These are phyloP conservation scores for Aphrophora alni DNA, from an alignment of 2,888 invertebrate species.

Conservation along the genomic window DNA sequence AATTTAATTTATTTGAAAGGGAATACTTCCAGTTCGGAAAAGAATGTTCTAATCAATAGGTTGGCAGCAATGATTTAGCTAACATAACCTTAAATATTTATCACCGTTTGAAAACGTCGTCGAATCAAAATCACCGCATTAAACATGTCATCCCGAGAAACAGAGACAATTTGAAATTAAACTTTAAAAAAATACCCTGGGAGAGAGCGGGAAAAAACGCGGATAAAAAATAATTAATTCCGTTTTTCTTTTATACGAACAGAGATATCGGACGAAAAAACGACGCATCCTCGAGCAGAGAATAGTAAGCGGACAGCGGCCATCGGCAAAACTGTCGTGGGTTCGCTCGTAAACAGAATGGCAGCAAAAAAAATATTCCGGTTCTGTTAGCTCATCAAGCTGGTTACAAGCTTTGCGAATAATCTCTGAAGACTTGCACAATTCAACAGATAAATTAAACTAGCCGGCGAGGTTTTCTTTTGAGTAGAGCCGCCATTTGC, in stretches of 20 bases:
- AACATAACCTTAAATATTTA: conserved; percentile 6
- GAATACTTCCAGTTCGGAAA: neutral
- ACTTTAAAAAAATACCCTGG: neutral
- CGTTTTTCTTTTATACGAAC: neutral
- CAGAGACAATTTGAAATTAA: neutral
- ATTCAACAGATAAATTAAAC: conserved; percentile 34
- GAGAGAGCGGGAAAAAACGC: neutral
- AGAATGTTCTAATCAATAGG: neutral
- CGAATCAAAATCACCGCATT: neutral
- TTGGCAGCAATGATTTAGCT: neutral
- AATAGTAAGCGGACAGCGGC: neutral
- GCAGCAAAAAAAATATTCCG: neutral
- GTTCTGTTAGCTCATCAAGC: neutral
- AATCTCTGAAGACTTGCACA: neutral
- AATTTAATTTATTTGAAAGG: neutral
- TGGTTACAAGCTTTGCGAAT: neutral
- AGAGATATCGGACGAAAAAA: neutral
- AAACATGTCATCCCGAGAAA: neutral
- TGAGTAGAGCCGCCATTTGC: conserved; percentile 32
- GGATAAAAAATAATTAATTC: neutral
- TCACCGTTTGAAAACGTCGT: neutral
- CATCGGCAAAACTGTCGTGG: neutral
- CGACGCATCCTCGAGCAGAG: neutral
- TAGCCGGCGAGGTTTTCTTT: conserved; percentile 13
- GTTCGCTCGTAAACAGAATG: neutral